Percentiles rank a stretch among this genome's conserved stretches.
Evolutionary conservation across 2,888 invertebrate genomes (phyloP).

Genomic region (Thalpophila matura): DNA sequence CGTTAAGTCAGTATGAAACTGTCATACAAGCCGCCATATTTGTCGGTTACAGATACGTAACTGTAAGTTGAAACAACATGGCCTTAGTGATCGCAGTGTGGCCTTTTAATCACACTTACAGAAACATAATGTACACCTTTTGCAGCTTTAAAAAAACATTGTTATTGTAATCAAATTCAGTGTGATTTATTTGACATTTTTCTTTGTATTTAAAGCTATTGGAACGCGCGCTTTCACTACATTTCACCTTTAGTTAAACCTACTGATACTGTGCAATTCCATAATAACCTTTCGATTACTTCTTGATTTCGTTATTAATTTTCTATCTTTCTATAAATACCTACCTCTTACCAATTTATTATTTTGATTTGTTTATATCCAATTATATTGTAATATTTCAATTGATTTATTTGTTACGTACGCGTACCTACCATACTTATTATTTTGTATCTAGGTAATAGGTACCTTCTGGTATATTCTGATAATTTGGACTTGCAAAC

Average conservation of each 20-base stretch:
- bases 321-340: background rate
- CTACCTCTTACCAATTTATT: slow-evolving; percentile 29
- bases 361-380: background rate
- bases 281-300: background rate
- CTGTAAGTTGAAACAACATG: too few species aligned
- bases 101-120: background rate
- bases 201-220: too few species aligned
- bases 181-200: too few species aligned
- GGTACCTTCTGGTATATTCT: too few species aligned
- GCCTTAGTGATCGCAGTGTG: background rate
- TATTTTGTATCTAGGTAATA: background rate
- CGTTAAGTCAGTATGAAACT: too few species aligned
- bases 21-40: too few species aligned
- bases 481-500: too few species aligned
- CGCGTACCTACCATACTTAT: background rate
- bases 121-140: background rate
- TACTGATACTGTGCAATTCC: slow-evolving; percentile 2
- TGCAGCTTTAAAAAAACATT: too few species aligned
- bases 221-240: background rate
- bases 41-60: too few species aligned
- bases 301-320: slow-evolving; percentile 1
- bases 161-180: too few species aligned
- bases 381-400: background rate
- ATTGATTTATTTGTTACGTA: too few species aligned
- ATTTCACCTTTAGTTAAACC: background rate